Evolutionary conservation across 2,113 vertebrate genomes (phyloP), one percentile per base, ranked within the genome.

Genomic region (Glareola pratincola): DNA sequence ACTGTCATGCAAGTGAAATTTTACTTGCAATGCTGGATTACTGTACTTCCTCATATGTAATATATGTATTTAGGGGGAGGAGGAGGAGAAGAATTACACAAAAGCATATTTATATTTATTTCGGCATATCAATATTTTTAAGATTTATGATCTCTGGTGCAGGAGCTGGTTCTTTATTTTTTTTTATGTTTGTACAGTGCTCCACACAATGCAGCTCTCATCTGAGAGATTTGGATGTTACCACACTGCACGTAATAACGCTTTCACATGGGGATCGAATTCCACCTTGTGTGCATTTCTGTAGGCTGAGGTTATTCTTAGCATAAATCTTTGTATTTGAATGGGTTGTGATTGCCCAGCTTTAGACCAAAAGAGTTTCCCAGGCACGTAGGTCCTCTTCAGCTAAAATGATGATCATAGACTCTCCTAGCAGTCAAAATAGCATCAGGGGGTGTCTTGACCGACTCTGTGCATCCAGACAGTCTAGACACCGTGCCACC

Each of bases 11-110:
- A 83, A 95, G 87, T 77, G 85, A 94, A 93, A 96, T 93, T 64
- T 92, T 32, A 54, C 91, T 97, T 80, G 66, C 95, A 84, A 3
- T 68, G 53, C 79, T 93, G 95, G 91, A 72, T 97, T 94, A 84
- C 54, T 95, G 37, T 88, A 76, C 32, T 87, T 96, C 67, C 87
- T 95, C 83, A 71, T 90, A 67, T 67, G 29, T 47, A 91, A 91
- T 96, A 88, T 23, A 18, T 47, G 62, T 67, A 29, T 59, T 43
- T 77, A 4, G 29, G 22, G 71, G 48, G 79, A 95, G 78, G 79
- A 95, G 73, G 51, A 79, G n/a, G 32, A 37, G 43, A 13, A 63
- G 8, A 43, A 39, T 69, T 73, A 8, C 32, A 62, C 41, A 39
- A 45, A 79, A 69, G n/a, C 4, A 2, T 62, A 51, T 95, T 90